Conservation (phyloP, 2,888 invertebrate species). For the Glaucopsyche alexis region DNA sequence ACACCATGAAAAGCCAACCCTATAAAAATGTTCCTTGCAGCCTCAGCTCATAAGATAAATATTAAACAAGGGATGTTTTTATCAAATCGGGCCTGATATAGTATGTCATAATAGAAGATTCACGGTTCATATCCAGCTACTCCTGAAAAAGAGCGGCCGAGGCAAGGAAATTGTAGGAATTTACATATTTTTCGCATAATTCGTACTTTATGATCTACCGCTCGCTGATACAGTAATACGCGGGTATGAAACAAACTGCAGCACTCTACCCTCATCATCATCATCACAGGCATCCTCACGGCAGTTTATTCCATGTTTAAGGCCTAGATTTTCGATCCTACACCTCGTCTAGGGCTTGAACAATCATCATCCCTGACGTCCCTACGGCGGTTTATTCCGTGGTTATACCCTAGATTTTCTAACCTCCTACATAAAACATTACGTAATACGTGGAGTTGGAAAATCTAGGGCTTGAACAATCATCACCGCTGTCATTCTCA, state of each 20-base stretch:
- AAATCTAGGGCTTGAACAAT: no score
- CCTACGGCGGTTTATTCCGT: no score
- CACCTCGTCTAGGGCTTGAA: no score
- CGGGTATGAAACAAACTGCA: constrained; percentile 54
- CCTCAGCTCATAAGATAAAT: constrained; percentile 2
- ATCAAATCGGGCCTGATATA: constrained; percentile 35
- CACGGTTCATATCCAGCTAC: constrained; percentile 4
- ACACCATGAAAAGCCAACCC: background rate
- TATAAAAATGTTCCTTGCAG: background rate
- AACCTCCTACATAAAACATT: no score
- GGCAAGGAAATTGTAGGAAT: constrained; percentile 45
- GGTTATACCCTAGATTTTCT: no score
- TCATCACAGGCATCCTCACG: background rate
- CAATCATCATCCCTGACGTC: no score
- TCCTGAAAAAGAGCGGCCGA: constrained; percentile 27
- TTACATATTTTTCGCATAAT: constrained; percentile 57
- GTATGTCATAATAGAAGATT: constrained; percentile 27
- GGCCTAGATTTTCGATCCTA: no score
- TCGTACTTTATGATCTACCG: constrained; percentile 56
- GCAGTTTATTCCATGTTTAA: no score
- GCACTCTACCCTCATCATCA: background rate
- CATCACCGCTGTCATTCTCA: no score
- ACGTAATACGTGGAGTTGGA: no score
- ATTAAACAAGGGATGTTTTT: constrained; percentile 17
- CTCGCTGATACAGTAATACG: constrained; percentile 58